Evolutionary conservation across 2,888 invertebrate genomes (phyloP).

Genomic region (Schizaphis graminum): DNA sequence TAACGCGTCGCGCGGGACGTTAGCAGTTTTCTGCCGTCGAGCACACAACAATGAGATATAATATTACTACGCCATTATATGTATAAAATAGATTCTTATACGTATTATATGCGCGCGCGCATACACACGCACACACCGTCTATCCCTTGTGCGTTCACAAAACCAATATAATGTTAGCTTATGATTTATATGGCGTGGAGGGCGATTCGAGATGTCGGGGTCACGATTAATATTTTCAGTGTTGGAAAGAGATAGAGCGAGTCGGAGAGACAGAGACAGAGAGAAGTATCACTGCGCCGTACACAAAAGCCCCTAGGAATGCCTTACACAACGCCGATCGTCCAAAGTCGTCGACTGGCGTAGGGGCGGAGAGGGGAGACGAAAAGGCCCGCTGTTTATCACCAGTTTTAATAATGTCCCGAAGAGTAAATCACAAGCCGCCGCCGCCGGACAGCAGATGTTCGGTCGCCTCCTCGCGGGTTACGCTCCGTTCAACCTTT

Average conservation of each 20-base stretch:
- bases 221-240: conserved; percentile 60
- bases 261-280: conserved; percentile 26
- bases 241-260: neutral
- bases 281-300: conserved; percentile 29
- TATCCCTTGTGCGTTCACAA: conserved; percentile 42
- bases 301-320: conserved; percentile 56
- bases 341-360: neutral
- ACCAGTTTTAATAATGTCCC: conserved; percentile 65
- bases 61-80: neutral
- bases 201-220: conserved; percentile 57
- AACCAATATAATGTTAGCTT: conserved; percentile 64
- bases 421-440: conserved; percentile 60
- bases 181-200: conserved; percentile 56
- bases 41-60: conserved; percentile 28
- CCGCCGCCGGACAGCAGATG: conserved; percentile 63
- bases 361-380: neutral
- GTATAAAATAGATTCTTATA: conserved; percentile 24
- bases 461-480: conserved; percentile 44
- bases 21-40: conserved; percentile 35
- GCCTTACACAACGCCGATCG: neutral
- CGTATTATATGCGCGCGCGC: neutral
- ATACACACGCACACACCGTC: neutral
- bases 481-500: conserved; percentile 65
- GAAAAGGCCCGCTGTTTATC: conserved; percentile 64
- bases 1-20: conserved; percentile 11